Evolutionary conservation across 1,140 invertebrate genomes (phyloP).

Genomic region (Heliconius hewitsoni): DNA sequence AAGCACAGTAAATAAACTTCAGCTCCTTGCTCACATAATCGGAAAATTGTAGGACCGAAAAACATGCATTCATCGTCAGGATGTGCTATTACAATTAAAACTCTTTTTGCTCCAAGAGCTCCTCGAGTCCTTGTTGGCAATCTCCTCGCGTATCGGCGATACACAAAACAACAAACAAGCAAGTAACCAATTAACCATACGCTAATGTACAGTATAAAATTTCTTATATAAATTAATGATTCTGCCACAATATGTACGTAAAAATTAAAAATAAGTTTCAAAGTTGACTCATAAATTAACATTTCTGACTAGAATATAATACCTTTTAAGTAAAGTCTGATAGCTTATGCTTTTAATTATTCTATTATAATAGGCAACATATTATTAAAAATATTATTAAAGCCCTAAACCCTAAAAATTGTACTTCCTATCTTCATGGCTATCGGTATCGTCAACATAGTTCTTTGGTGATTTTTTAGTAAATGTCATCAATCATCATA

Average conservation of each 20-base stretch:
- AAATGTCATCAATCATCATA: no score
- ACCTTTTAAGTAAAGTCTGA: conserved; percentile 9
- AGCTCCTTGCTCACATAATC: conserved; percentile 83
- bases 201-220: conserved; percentile 70
- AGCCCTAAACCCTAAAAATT: not conserved
- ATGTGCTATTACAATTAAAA: conserved; percentile 94
- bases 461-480: no score
- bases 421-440: not conserved
- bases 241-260: conserved; percentile 67
- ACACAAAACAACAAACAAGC: conserved; percentile 70
- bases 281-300: conserved; percentile 55
- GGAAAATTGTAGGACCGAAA: conserved; percentile 94
- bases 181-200: conserved; percentile 72
- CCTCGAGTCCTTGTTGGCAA: conserved; percentile 66
- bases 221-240: conserved; percentile 65
- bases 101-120: conserved; percentile 78
- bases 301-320: conserved; percentile 70
- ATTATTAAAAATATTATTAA: not conserved
- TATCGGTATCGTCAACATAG: not conserved
- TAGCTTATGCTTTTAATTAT: conserved; percentile 6
- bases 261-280: conserved; percentile 63
- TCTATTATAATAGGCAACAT: conserved; percentile 19
- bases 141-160: conserved; percentile 69
- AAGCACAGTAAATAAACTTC: conserved; percentile 92
- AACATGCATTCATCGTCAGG: conserved; percentile 99